These are phyloP conservation scores for Aphelenchoides besseyi DNA, from an alignment of 1,140 invertebrate genomes.

Conservation along the genomic window DNA sequence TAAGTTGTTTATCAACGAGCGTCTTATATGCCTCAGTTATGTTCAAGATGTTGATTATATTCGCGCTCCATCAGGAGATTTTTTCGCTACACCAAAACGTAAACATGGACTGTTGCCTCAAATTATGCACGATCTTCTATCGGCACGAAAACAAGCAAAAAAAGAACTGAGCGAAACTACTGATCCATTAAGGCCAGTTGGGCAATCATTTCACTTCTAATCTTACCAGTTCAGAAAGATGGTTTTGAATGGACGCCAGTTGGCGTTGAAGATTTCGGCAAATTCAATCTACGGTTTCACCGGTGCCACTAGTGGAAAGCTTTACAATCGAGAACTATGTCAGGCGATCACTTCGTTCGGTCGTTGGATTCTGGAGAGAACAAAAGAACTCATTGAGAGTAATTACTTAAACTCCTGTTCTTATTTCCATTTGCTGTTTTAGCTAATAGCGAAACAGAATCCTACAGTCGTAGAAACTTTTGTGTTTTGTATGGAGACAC, in stretches of 20 bases:
- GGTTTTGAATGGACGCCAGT: slow-evolving; percentile 70
- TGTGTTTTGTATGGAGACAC: slow-evolving; percentile 93
- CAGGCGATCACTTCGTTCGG: slow-evolving; percentile 97
- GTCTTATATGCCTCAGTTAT: too few species aligned
- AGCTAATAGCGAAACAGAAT: too few species aligned
- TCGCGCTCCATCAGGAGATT: background rate
- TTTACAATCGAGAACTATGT: slow-evolving; percentile 97
- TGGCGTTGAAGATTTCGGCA: slow-evolving; percentile 96
- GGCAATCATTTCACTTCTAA: background rate
- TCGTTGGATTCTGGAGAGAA: slow-evolving; percentile 93
- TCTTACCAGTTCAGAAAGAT: slow-evolving; percentile 47
- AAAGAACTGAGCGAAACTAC: slow-evolving; percentile 55
- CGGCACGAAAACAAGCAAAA: slow-evolving; percentile 77
- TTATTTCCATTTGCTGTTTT: background rate
- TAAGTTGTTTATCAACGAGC: slow-evolving; percentile 88
- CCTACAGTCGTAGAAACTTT: slow-evolving; percentile 49
- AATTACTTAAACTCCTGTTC: too few species aligned
- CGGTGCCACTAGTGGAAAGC: slow-evolving; percentile 96
- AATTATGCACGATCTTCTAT: slow-evolving; percentile 86
- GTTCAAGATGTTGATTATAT: background rate
- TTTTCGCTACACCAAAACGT: slow-evolving; percentile 63
- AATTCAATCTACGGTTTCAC: slow-evolving; percentile 99
- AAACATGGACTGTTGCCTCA: slow-evolving; percentile 89
- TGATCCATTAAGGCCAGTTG: slow-evolving; percentile 52
- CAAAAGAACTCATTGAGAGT: slow-evolving; percentile 88